Evolutionary conservation across 2,797 vertebrate species (phyloP).

Genomic region (Paratrypauchen microcephalus): DNA sequence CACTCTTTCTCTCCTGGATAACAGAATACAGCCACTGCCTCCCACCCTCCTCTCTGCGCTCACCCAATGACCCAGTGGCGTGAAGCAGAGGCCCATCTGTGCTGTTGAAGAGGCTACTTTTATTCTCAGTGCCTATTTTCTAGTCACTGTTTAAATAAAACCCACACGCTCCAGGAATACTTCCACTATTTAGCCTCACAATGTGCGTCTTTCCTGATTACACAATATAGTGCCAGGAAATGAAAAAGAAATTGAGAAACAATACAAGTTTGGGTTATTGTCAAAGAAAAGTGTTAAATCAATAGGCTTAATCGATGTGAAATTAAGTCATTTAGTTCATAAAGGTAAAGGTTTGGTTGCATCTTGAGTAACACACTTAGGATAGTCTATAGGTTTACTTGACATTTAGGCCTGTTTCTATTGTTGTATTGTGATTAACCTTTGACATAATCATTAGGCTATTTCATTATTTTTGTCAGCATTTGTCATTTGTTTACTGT

Average conservation of each 20-base stretch:
- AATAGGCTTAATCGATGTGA: not conserved
- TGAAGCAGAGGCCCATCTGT: constrained; percentile 75
- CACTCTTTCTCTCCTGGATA: constrained; percentile 71
- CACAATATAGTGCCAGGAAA: not conserved
- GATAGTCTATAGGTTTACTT: no score
- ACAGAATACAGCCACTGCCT: constrained; percentile 55
- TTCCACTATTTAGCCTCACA: constrained; percentile 63
- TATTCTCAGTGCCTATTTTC: constrained; percentile 79
- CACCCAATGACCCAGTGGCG: constrained; percentile 83
- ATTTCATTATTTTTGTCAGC: no score
- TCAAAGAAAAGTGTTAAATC: not conserved
- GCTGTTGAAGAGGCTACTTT: constrained; percentile 71
- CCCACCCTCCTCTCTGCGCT: constrained; percentile 61
- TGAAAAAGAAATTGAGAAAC: not conserved
- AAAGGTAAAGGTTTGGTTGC: not conserved
- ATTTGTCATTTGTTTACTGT: no score
- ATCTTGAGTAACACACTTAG: no score
- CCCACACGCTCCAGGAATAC: constrained; percentile 39
- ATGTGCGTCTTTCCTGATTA: constrained; percentile 14
- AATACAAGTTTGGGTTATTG: not conserved
- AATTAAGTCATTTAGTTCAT: not conserved
- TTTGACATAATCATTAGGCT: no score
- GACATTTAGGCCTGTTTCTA: no score
- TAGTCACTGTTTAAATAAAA: constrained; percentile 38
- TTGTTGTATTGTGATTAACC: no score